Evolutionary conservation across 2,888 invertebrate species (phyloP).

Genomic region (Geophilus truncorum): DNA sequence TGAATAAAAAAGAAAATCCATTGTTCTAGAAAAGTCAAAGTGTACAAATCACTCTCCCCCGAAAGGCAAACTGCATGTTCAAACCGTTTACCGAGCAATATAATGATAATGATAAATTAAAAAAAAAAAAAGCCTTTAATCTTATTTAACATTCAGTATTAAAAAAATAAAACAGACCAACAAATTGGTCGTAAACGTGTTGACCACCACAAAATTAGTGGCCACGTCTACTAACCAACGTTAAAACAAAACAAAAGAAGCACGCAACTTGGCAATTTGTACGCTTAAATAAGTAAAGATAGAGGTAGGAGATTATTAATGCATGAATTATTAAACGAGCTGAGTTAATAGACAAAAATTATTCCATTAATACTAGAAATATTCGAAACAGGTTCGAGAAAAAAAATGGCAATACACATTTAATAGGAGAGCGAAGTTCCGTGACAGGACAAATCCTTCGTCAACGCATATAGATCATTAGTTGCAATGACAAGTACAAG

Average conservation of each 20-base stretch:
- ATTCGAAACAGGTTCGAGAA: background rate
- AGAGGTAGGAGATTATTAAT: background rate
- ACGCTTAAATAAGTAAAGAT: slow-evolving; percentile 3
- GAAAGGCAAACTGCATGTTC: too few species aligned
- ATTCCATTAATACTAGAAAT: background rate
- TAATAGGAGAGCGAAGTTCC: background rate
- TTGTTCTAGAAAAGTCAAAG: background rate
- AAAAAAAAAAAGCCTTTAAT: background rate
- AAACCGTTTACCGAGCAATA: too few species aligned
- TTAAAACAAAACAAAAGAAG: background rate
- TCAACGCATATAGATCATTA: background rate
- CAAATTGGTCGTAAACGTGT: background rate
- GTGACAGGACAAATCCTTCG: background rate
- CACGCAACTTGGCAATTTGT: slow-evolving; percentile 12
- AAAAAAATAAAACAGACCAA: background rate
- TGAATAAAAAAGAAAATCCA: background rate
- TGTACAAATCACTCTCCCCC: background rate
- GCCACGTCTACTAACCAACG: background rate
- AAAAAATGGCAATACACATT: background rate
- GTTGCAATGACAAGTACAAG: background rate
- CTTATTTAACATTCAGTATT: background rate
- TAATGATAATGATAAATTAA: too few species aligned
- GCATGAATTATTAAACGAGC: background rate
- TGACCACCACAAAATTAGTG: background rate
- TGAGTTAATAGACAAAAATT: background rate